phyloP scores from a whole-genome alignment of 2,113 vertebrate genomes.

The Sapayoa aenigma region DNA sequence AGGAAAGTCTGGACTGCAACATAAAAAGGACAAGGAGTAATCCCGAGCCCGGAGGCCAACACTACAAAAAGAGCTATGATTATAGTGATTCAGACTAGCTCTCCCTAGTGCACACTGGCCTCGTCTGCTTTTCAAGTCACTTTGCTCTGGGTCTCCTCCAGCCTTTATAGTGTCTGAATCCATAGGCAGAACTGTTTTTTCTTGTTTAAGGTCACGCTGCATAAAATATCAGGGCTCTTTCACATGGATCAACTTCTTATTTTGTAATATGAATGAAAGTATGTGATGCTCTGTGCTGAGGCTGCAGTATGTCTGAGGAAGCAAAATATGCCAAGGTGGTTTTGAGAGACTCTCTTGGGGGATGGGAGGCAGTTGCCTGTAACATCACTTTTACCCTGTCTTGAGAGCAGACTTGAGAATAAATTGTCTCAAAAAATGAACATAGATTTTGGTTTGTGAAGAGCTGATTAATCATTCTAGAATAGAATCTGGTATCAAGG shows the following conservation, averaged over 20 bases:
- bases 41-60: too few species aligned
- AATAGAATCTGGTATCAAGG: background rate
- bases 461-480: background rate
- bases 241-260: background rate
- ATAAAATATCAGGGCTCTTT: background rate
- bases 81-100: background rate
- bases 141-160: background rate
- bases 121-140: fast-evolving
- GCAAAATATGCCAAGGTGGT: background rate
- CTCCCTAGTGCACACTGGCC: background rate
- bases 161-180: background rate
- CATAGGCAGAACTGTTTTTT: background rate
- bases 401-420: background rate
- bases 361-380: background rate
- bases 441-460: background rate
- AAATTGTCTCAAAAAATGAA: background rate
- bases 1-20: background rate
- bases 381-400: background rate
- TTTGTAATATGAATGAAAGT: background rate
- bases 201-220: background rate
- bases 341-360: background rate
- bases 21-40: background rate
- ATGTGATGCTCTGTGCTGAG: background rate
- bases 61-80: background rate
- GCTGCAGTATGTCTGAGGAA: background rate